Percentiles rank a stretch among this genome's conserved stretches.
Evolutionary conservation across 2,113 vertebrate genomes (phyloP).

Genomic region (Fulica atra): DNA sequence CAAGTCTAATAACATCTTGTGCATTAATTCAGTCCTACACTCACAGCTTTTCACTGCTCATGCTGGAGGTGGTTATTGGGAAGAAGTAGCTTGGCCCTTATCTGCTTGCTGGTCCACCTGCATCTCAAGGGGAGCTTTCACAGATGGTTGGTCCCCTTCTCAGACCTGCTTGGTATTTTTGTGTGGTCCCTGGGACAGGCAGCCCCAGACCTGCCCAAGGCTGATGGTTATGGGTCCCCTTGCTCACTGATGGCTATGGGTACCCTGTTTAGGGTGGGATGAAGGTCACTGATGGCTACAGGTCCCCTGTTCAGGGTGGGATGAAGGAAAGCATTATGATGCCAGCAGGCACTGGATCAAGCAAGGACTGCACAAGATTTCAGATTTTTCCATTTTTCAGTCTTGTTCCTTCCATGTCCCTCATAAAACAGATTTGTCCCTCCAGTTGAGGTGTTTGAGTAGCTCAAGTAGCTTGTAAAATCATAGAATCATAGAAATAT

Average conservation of each 20-base stretch:
- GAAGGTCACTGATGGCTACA: neutral
- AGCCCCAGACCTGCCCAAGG: accelerated
- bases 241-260: neutral
- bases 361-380: neutral
- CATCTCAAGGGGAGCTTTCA: neutral
- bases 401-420: accelerated
- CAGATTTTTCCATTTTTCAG: neutral
- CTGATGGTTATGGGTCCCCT: neutral
- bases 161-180: no score
- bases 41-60: no score
- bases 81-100: neutral
- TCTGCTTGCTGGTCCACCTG: neutral
- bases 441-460: neutral
- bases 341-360: neutral
- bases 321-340: neutral
- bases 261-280: neutral
- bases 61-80: neutral
- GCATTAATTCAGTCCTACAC: no score
- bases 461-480: neutral
- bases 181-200: neutral
- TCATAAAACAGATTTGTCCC: neutral
- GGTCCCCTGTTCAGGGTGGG: neutral
- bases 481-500: no score
- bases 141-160: no score
- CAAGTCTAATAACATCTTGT: no score